Evolutionary conservation across 2,888 invertebrate genomes (phyloP).

Genomic region (Eledone cirrhosa): DNA sequence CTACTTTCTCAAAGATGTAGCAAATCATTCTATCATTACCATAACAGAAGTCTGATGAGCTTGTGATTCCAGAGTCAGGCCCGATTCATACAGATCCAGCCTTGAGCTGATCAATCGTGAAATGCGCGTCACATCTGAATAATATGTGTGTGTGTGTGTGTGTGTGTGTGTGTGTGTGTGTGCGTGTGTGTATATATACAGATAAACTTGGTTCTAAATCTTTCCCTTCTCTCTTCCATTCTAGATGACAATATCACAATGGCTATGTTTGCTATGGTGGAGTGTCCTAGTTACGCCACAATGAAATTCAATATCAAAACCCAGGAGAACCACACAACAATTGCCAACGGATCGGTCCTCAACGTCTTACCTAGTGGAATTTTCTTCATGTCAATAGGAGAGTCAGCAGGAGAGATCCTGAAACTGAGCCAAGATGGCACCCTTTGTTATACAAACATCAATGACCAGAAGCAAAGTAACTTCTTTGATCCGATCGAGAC

Average conservation of each 20-base stretch:
- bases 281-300: constrained; percentile 65
- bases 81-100: too few relatives aligned
- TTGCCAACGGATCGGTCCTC: constrained; percentile 62
- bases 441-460: constrained; percentile 52
- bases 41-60: too few relatives aligned
- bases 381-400: constrained; percentile 53
- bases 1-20: too few relatives aligned
- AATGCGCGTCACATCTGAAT: too few relatives aligned
- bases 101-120: too few relatives aligned
- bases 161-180: too few relatives aligned
- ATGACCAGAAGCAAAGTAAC: constrained; percentile 51
- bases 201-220: constrained; percentile 46
- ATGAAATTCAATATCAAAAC: constrained; percentile 63
- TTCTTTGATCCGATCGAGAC: constrained; percentile 38
- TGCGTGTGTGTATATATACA: too few relatives aligned
- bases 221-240: constrained; percentile 41
- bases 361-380: constrained; percentile 61
- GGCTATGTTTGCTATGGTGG: constrained; percentile 43
- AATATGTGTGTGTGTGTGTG: too few relatives aligned
- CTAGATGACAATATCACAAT: neutral
- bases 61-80: too few relatives aligned
- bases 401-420: constrained; percentile 60
- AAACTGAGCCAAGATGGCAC: constrained; percentile 56
- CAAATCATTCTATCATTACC: too few relatives aligned
- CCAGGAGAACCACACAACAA: constrained; percentile 62